These are phyloP conservation scores for Odocoileus hemionus DNA, from an alignment of 2,113 vertebrate genomes.

Conservation along the genomic window DNA sequence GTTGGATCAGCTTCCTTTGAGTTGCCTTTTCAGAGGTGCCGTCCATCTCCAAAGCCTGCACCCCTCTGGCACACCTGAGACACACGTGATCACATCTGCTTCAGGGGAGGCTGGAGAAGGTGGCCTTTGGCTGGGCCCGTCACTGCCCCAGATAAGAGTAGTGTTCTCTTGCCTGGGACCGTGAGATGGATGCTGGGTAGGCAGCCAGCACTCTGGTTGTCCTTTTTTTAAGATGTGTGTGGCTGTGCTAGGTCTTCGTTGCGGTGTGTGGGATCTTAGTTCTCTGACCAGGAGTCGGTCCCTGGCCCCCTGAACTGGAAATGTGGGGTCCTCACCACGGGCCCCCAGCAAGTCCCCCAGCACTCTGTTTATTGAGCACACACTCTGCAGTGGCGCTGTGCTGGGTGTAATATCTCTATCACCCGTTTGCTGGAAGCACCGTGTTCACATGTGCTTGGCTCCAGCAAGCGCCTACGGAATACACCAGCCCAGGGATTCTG, in stretches of 20 bases:
- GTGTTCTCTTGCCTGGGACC: background rate
- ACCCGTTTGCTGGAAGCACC: background rate
- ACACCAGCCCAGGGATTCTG: background rate
- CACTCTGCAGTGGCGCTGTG: background rate
- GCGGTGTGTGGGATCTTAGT: background rate
- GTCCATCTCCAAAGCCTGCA: accelerated
- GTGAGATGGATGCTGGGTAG: too few species aligned
- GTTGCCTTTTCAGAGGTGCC: background rate
- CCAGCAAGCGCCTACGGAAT: background rate
- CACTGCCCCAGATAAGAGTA: background rate
- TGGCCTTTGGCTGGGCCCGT: background rate
- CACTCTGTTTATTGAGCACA: background rate
- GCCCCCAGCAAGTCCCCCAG: background rate
- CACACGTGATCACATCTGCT: background rate
- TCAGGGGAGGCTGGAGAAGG: background rate
- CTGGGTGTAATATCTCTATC: accelerated
- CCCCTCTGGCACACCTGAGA: background rate
- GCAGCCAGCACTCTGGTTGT: background rate
- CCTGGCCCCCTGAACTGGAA: background rate
- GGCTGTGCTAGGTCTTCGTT: background rate
- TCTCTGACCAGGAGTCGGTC: background rate
- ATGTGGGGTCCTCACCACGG: background rate
- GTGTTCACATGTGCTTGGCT: background rate
- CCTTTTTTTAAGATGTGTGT: background rate
- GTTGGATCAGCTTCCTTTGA: background rate